These are phyloP conservation scores for Eilema depressum DNA, from an alignment of 2,888 invertebrate species.

Conservation along the genomic window DNA sequence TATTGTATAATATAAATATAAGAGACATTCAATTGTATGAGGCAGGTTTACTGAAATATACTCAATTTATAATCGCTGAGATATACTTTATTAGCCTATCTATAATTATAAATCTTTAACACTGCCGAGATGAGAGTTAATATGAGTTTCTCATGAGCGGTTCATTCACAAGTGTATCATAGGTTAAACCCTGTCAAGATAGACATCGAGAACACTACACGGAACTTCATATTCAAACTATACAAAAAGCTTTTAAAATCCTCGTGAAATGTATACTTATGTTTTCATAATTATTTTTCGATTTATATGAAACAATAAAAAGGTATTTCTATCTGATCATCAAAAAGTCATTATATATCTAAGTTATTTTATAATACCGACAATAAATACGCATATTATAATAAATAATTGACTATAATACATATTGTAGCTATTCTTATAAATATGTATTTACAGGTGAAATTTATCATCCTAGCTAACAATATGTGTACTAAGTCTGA, in stretches of 20 bases:
- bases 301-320: background rate
- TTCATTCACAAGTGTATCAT: background rate
- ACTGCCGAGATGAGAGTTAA: background rate
- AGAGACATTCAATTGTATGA: slow-evolving; percentile 24
- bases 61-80: slow-evolving; percentile 24
- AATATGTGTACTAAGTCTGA: background rate
- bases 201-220: background rate
- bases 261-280: background rate
- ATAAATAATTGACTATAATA: background rate
- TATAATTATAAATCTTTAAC: background rate
- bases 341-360: background rate
- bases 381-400: background rate
- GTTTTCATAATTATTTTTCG: background rate
- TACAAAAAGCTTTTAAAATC: background rate
- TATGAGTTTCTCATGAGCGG: background rate
- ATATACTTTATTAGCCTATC: slow-evolving; percentile 14
- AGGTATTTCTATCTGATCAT: background rate
- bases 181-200: background rate
- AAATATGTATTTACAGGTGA: background rate
- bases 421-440: background rate
- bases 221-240: background rate
- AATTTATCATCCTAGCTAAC: background rate
- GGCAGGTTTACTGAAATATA: slow-evolving; percentile 28
- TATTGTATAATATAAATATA: slow-evolving; percentile 21
- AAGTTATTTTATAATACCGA: background rate